Evolutionary conservation across 2,113 vertebrate species (phyloP).

Genomic region (Proterorhinus semilunaris): DNA sequence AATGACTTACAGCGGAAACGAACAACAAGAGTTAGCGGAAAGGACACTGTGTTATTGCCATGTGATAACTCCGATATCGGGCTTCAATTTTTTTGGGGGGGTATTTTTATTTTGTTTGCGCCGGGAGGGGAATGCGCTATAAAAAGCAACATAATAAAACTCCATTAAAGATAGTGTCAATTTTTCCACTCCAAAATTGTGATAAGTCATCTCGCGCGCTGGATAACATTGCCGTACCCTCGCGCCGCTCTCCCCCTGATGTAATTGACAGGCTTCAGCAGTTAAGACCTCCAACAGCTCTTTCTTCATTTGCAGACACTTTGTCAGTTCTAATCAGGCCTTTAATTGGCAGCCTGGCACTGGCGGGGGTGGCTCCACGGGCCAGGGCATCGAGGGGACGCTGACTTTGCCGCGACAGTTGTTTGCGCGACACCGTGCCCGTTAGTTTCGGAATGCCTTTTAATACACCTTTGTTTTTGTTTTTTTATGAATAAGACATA

Average conservation of each 20-base stretch:
- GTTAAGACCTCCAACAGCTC: conserved; percentile 74
- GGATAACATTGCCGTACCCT: conserved; percentile 60
- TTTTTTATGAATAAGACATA: too few species aligned
- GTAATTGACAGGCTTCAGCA: conserved; percentile 77
- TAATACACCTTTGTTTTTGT: not conserved
- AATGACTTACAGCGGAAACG: conserved; percentile 64
- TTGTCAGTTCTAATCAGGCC: conserved; percentile 81
- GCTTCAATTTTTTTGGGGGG: not conserved
- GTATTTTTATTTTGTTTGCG: not conserved
- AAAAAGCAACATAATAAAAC: conserved; percentile 26
- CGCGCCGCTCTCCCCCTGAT: conserved; percentile 61
- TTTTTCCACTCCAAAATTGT: conserved; percentile 11
- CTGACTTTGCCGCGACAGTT: conserved; percentile 53
- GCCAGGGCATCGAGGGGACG: conserved; percentile 56
- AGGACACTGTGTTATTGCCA: conserved; percentile 33
- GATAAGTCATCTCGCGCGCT: conserved; percentile 29
- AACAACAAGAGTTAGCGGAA: conserved; percentile 47
- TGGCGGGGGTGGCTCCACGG: conserved; percentile 67
- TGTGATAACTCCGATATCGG: conserved; percentile 9
- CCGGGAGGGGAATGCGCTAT: not conserved
- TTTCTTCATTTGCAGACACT: conserved; percentile 81
- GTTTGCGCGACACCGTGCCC: not conserved
- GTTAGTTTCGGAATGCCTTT: not conserved
- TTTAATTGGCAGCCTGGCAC: conserved; percentile 78
- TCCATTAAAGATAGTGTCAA: conserved; percentile 23